Conservation (phyloP, 2,797 vertebrate species). For the Arrhamphus sclerolepis region DNA sequence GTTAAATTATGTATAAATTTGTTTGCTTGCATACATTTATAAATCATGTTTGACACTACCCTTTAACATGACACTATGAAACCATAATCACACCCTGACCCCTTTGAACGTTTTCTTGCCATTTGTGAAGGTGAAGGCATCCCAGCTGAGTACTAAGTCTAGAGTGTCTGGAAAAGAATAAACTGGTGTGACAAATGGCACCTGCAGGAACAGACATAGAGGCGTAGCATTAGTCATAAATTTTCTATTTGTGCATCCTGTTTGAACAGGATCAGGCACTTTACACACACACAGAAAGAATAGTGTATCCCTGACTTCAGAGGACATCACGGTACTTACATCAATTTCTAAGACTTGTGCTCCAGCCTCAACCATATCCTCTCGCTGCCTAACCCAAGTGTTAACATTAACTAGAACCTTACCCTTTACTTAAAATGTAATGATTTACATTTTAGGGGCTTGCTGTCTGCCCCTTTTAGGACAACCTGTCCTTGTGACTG, state of each 20-base stretch:
- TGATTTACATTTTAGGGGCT: neutral
- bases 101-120: no score
- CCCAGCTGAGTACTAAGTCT: no score
- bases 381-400: neutral
- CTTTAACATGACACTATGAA: neutral
- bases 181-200: slow-evolving; percentile 7
- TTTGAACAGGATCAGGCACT: slow-evolving; percentile 45
- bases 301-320: neutral
- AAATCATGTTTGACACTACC: no score
- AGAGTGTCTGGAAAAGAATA: neutral
- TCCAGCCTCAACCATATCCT: neutral
- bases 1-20: no score
- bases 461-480: neutral
- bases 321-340: neutral
- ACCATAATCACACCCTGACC: neutral
- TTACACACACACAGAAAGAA: neutral
- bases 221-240: no score
- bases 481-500: neutral
- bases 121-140: no score
- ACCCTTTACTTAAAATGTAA: no score
- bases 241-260: slow-evolving; percentile 58
- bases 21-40: no score
- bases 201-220: neutral
- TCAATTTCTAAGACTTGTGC: neutral
- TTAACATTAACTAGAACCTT: neutral